These are phyloP conservation scores for Ephydatia muelleri DNA, from an alignment of 37 sponge, comb jelly and placozoan species.

Conservation along the genomic window DNA sequence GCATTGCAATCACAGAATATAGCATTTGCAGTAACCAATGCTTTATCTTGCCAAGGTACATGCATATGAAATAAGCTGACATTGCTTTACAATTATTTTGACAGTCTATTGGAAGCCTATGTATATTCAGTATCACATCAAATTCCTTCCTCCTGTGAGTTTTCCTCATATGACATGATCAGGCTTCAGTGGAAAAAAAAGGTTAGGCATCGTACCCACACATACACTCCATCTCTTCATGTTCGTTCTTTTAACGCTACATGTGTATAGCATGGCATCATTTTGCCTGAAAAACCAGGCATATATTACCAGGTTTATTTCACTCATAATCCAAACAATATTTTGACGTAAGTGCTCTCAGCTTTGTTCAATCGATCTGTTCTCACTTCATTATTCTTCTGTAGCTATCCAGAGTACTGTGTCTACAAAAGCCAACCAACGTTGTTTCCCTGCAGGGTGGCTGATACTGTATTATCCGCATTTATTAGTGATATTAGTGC, in stretches of 20 bases:
- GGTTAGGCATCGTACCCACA: constrained; percentile 6
- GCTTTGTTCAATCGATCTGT: neutral
- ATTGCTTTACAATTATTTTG: neutral
- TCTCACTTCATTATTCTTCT: neutral
- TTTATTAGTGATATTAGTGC: constrained; percentile 54
- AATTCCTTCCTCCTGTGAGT: constrained; percentile 29
- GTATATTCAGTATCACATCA: constrained; percentile 59
- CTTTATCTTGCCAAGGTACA: constrained; percentile 73
- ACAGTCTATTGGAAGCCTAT: constrained; percentile 51
- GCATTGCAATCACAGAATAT: constrained; percentile 29
- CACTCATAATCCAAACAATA: constrained; percentile 38
- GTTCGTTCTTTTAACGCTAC: neutral
- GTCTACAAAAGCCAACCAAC: constrained; percentile 54
- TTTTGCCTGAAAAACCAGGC: constrained; percentile 64
- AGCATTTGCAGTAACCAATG: constrained; percentile 58
- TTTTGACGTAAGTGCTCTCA: constrained; percentile 53
- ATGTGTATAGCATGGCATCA: constrained; percentile 66
- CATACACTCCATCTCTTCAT: neutral
- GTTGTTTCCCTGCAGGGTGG: constrained; percentile 29
- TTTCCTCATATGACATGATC: constrained; percentile 56
- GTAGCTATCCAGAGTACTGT: constrained; percentile 82
- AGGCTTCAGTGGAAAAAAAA: constrained; percentile 88
- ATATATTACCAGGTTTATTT: constrained; percentile 72
- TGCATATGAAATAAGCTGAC: neutral
- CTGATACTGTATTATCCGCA: constrained; percentile 14